phyloP scores from a whole-genome alignment of 2,888 invertebrate genomes.

The Melangyna quadrimaculata region DNA sequence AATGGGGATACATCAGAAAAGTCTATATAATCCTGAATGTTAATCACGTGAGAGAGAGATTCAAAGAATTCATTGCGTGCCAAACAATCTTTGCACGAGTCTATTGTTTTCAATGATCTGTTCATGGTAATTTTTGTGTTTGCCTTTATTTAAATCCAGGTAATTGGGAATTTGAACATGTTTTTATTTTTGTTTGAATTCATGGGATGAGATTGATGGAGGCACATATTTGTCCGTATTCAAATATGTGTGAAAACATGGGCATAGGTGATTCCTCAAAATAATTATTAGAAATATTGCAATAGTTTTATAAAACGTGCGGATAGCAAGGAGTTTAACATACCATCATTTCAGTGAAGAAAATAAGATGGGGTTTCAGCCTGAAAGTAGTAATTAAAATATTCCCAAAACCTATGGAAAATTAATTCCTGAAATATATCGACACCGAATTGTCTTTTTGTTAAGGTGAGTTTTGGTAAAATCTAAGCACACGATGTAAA shows the following conservation, averaged over 20 bases:
- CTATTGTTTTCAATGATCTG: background rate
- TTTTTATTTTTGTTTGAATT: background rate
- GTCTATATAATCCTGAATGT: background rate
- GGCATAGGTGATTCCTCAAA: background rate
- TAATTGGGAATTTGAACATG: background rate
- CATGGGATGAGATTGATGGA: background rate
- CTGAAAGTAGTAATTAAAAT: too few species aligned
- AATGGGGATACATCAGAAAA: background rate
- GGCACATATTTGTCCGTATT: background rate
- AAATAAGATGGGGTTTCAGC: too few species aligned
- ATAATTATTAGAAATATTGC: background rate
- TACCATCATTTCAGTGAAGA: background rate
- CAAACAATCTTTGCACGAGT: background rate
- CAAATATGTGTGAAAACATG: background rate
- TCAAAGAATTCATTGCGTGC: conserved; percentile 27
- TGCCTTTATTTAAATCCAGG: background rate
- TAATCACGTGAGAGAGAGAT: conserved; percentile 6
- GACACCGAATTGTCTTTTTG: too few species aligned
- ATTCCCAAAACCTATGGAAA: too few species aligned
- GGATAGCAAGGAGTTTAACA: background rate
- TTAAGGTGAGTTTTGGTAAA: too few species aligned
- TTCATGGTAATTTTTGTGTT: background rate
- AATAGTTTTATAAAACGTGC: background rate
- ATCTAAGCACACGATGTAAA: too few species aligned
- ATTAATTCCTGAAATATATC: too few species aligned